Base-by-base conservation (phyloP, 1,140 invertebrate species). In the Anastatus disparis region DNA sequence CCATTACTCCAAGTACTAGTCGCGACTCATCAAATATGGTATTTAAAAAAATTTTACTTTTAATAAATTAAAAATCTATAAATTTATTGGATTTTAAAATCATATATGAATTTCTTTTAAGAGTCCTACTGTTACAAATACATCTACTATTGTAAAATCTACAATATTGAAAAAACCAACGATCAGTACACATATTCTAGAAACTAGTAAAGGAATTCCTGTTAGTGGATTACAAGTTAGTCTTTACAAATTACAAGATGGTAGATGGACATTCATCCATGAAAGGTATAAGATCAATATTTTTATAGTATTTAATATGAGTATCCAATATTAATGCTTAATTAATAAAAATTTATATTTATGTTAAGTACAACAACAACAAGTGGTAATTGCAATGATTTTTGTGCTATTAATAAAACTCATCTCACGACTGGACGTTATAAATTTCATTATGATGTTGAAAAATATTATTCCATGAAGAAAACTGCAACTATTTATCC, bases 381-480 rank as follows among this genome's bases (percentile, higher is more conserved):
- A 31, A 90, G 91, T 79, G 93, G 93, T 1, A 85, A 90, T 31
- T 90, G 91, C 74, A 84, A 84, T 22, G 89, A 91, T 72, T 88
- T 94, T 20, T 87, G 93, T 4, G 84, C 80, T 56, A 77, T 59
- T 17, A 77, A 87, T 0, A 87, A 88, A 70, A 81, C 87, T 0
- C 87, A 88, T 6, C 90, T 93, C 77, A 87, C 87, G 0, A 79
- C 82, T 31, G 93, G 92, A 38, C 88, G 89, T 35, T 94, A 94
- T 79, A 94, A 93, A 78, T 79, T 95, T 15, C 89, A 89, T 75
- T 94, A 93, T 77, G 91, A 93, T 71, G 91, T 92, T 1, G 89
- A 90, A 64, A 87, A 89, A 66, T 94, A 94, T 83, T 95, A 92
- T 76, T 87, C 87, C 20, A 73, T 87, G 6, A 81, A 83, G 63